Conservation (phyloP, 2,888 invertebrate species). For the Eurytoma californica region DNA sequence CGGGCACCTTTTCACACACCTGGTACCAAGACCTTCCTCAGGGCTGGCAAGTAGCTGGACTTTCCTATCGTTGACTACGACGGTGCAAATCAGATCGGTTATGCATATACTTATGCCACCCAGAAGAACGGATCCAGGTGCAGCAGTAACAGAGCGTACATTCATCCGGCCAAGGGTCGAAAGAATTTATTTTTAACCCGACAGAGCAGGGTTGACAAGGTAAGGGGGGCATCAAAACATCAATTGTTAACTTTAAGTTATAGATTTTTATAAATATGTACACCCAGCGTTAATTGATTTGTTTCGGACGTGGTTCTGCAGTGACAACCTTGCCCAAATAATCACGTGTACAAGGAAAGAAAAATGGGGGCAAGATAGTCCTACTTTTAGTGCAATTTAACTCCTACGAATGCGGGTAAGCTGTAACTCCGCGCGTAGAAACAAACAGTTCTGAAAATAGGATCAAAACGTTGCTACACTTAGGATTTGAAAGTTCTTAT, state of each 20-base stretch:
- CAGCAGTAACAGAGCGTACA: conserved; percentile 79
- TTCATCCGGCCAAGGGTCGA: conserved; percentile 77
- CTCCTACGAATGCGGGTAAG: too few species aligned
- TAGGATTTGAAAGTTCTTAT: too few species aligned
- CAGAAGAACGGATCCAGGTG: conserved; percentile 79
- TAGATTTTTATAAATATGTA: not conserved
- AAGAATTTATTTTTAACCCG: conserved; percentile 82
- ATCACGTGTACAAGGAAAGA: too few species aligned
- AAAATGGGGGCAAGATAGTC: too few species aligned
- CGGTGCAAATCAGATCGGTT: conserved; percentile 80
- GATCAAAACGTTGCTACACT: too few species aligned
- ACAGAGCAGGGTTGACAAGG: conserved; percentile 79
- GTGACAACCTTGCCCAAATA: too few species aligned
- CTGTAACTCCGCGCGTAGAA: too few species aligned
- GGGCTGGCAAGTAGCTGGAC: conserved; percentile 79
- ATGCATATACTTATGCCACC: conserved; percentile 81
- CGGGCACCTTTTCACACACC: conserved; percentile 77
- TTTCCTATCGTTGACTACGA: conserved; percentile 83
- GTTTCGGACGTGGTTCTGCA: too few species aligned
- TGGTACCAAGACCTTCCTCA: conserved; percentile 80
- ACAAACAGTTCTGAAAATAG: too few species aligned
- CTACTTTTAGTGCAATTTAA: too few species aligned
- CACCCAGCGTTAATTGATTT: too few species aligned
- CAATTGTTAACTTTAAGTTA: not conserved
- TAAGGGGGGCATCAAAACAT: conserved; percentile 62